A percentile compares a stretch with the other conserved stretches of the same genome.
phyloP scores from a whole-genome alignment of 2,797 vertebrate species.

The Coranthus polyacanthus region DNA sequence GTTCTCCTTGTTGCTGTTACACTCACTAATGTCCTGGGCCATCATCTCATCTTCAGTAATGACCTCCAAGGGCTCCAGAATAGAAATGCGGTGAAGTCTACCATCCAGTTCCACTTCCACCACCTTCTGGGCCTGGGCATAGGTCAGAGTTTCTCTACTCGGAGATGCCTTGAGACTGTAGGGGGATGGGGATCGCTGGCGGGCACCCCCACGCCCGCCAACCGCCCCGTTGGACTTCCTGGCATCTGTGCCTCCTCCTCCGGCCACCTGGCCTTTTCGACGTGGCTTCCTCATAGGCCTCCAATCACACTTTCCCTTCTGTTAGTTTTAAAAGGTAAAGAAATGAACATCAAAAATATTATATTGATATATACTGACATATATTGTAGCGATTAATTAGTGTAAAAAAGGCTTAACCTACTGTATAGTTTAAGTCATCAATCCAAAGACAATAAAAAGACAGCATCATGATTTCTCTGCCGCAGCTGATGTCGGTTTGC shows the following conservation, averaged over 20 bases:
- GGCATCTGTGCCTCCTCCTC: slow-evolving; percentile 76
- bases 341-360: background rate
- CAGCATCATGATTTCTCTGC: too few relatives aligned
- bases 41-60: slow-evolving; percentile 96
- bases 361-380: too few relatives aligned
- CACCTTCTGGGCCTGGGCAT: slow-evolving; percentile 94
- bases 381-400: too few relatives aligned
- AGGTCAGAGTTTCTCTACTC: slow-evolving; percentile 91
- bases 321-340: slow-evolving; percentile 39
- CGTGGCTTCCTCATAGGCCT: slow-evolving; percentile 95
- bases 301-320: slow-evolving; percentile 71
- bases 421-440: too few relatives aligned
- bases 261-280: slow-evolving; percentile 87
- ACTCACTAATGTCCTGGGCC: slow-evolving; percentile 96
- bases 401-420: too few relatives aligned
- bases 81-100: slow-evolving; percentile 95
- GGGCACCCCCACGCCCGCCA: slow-evolving; percentile 81
- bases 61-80: slow-evolving; percentile 93
- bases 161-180: slow-evolving; percentile 93
- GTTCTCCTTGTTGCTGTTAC: slow-evolving; percentile 99
- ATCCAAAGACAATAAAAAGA: too few relatives aligned
- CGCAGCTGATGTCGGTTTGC: too few relatives aligned
- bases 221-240: slow-evolving; percentile 82
- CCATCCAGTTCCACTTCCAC: slow-evolving; percentile 98
- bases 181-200: slow-evolving; percentile 90